Base-by-base conservation (phyloP, 1,140 invertebrate genomes). In the Chironomus striatipennis region DNA sequence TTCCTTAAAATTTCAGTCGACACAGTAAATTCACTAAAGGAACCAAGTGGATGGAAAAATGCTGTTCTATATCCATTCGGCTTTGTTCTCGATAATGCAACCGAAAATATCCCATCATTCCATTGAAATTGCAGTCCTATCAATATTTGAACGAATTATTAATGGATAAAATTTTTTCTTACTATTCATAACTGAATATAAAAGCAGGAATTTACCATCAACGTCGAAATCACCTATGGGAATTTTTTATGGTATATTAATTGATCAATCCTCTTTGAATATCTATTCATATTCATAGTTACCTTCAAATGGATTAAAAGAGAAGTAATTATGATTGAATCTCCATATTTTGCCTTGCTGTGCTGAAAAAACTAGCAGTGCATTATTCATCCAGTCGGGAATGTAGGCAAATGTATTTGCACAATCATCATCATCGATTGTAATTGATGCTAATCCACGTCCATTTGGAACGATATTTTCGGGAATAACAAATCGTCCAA, bases 11-110 rank as follows among this genome's bases (percentile, higher is more conserved):
- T 80, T 8, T 81, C 84, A 0, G 88, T 90, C n/a, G 87, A 86
- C 1, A 91, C 89, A 0, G 84, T 82, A 78, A 89, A 90, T 79
- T 91, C 88, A 78, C 88, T 87, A 15, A 85, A 89, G 75, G 90
- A 91, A 10, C 89, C 85, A 86, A 91, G 86, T 0, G 90, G 83
- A 80, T 91, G 90, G 83, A 91, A 92, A 78, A 88, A 91, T 0
- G 87, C 85, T 34, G 83, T 85, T 57, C 86, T 85, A 77, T 83
- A 87, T 8, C 86, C 86, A 76, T 87, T 81, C 0, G 77, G 73
- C 4, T 84, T 83, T 1, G 85, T 78, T 0, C 86, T 85, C 0
- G 88, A 87, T 42, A 91, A 76, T 0, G 88, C 87, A 0, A 90
- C 78, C 74, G 89, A 90, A 79, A 92, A 91, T 6, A 92, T 81